phyloP scores from a whole-genome alignment of 2,797 vertebrate genomes.

The Dipus sagitta region DNA sequence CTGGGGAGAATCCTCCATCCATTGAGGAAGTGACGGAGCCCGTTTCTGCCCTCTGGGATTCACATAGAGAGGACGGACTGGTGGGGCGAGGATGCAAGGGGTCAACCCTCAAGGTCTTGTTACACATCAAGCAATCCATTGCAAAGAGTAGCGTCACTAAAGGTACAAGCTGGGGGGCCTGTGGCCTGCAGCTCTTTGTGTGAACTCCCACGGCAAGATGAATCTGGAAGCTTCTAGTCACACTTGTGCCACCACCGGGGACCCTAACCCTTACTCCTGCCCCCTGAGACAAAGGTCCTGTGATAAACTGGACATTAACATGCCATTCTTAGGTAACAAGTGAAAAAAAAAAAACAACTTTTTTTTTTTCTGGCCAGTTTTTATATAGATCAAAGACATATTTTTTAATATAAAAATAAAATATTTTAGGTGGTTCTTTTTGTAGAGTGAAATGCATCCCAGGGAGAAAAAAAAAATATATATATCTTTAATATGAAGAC shows the following conservation, averaged over 20 bases:
- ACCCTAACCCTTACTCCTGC: conserved; percentile 19
- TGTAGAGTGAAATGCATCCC: conserved; percentile 70
- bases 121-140: conserved; percentile 51
- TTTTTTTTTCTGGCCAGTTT: conserved; percentile 85
- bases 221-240: background rate
- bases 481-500: conserved; percentile 63
- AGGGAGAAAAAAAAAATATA: background rate
- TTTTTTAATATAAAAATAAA: conserved; percentile 77
- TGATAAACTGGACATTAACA: conserved; percentile 50
- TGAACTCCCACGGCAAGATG: conserved; percentile 66
- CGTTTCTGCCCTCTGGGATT: background rate
- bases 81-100: conserved; percentile 74
- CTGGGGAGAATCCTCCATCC: conserved; percentile 91
- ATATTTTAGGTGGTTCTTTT: conserved; percentile 77
- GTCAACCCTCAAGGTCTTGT: conserved; percentile 73
- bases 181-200: background rate
- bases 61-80: background rate
- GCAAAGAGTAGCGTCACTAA: conserved; percentile 1
- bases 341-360: background rate
- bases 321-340: conserved; percentile 59
- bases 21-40: conserved; percentile 89
- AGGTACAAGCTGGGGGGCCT: background rate
- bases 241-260: background rate
- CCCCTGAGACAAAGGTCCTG: conserved; percentile 28
- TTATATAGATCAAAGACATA: conserved; percentile 78